phyloP scores from a whole-genome alignment of 2,797 vertebrate genomes.

The Enteromius afrohamiltoni region DNA sequence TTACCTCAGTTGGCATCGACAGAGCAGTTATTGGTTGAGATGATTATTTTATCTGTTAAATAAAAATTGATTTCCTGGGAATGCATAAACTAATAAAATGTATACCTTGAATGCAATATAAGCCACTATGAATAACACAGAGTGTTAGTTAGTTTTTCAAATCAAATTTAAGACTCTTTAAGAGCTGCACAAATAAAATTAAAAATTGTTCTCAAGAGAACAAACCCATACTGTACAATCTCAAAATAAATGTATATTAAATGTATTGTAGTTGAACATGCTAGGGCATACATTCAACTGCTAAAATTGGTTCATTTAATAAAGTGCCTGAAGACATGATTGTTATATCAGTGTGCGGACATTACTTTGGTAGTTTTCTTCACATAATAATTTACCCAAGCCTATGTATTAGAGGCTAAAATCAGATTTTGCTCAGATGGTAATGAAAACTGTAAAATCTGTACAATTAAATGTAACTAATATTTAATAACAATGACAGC shows the following conservation, averaged over 20 bases:
- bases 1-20: neutral
- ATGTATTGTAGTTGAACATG: neutral
- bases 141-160: neutral
- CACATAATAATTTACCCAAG: neutral
- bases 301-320: neutral
- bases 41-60: neutral
- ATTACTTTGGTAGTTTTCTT: neutral
- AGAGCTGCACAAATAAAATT: neutral
- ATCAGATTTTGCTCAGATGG: neutral
- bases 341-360: too few species aligned
- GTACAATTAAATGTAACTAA: neutral
- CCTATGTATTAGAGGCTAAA: neutral
- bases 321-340: too few species aligned
- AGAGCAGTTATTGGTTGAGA: neutral
- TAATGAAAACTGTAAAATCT: neutral
- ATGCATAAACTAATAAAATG: neutral
- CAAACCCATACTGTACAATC: neutral
- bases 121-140: neutral
- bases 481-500: neutral
- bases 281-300: neutral
- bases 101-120: neutral
- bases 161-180: neutral
- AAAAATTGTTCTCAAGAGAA: neutral
- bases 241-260: neutral
- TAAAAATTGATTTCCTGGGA: constrained; percentile 1